Evolutionary conservation across 2,888 invertebrate genomes (phyloP), one percentile per base, ranked within the genome.

Genomic region (Lochmaea crataegi): DNA sequence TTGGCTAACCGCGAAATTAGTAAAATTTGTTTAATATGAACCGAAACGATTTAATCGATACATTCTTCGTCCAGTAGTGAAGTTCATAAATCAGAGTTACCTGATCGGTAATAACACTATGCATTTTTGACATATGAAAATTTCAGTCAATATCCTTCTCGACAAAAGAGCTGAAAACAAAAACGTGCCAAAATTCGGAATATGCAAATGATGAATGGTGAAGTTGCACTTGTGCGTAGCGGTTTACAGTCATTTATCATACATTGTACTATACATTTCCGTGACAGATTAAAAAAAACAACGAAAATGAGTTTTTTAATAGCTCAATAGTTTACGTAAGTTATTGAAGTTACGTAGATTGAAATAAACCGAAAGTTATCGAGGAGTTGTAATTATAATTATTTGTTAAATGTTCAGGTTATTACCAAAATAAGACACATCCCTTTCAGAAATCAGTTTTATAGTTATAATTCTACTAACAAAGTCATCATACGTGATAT

Each of bases 201-300:
- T 63, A 38, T 38, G 9, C 32, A 38, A 69, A 69, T 69, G 69
- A 69, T 69, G 48, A 63, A 69, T 69, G 69, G 42, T 53, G 32
- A 63, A 63, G 61, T 41, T 69, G 63, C 63, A 69, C 69, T 69
- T 69, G 63, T 69, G 63, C 69, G 69, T 63, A 53, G 63, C 69
- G 56, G 69, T 53, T 63, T 53, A 18, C 22, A 63, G n/a, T 53
- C 51, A 63, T 69, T 63, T 69, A 69, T 69, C 69, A 69, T 41
- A 14, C 32, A 38, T 38, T 38, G 7, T 38, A 38, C 32, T 6
- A 38, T 38, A 38, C 32, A 38, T 38, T 53, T 22, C 32, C 14
- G 22, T 45, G 45, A 45, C 45, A 45, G 14, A 14, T 45, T 38
- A 9, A 9, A 2, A 2, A 45, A 14, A 14, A 45, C 45, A 45